A percentile compares a stretch with the other conserved stretches of the same genome.
Conservation (phyloP, 1,140 invertebrate species). For the Amphibalanus amphitrite region DNA sequence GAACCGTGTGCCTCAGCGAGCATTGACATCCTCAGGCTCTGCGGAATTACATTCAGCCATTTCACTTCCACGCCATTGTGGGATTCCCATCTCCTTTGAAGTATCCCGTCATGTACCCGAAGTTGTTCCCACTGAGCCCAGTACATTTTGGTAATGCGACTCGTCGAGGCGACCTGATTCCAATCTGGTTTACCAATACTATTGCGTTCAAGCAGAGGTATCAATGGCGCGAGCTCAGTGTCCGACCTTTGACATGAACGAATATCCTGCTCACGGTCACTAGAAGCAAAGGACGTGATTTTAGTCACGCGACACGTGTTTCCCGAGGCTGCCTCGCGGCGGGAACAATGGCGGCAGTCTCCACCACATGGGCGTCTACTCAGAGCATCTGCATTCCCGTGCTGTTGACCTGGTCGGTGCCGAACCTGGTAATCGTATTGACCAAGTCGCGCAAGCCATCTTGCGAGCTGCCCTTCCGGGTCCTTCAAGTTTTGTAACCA, state of each 20-base stretch:
- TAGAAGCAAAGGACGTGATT: not conserved
- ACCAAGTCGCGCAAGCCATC: conserved; percentile 12
- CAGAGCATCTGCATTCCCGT: not conserved
- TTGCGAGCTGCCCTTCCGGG: conserved; percentile 8
- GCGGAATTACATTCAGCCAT: not conserved
- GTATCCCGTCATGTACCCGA: not conserved
- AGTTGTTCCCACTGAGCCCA: conserved; percentile 13
- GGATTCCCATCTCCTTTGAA: not conserved
- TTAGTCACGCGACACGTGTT: not conserved
- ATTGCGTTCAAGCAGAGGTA: conserved; percentile 34
- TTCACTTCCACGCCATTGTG: too few relatives aligned
- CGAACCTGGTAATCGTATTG: conserved; percentile 11
- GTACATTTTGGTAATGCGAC: conserved; percentile 24
- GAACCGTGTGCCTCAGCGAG: not conserved
- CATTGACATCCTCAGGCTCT: not conserved
- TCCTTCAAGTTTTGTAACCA: conserved; percentile 11
- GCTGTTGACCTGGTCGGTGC: conserved; percentile 4
- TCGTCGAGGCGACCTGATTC: not conserved
- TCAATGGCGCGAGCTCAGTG: too few relatives aligned
- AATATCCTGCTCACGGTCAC: too few relatives aligned
- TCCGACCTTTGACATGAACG: too few relatives aligned
- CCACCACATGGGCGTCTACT: not conserved
- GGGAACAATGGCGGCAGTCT: too few relatives aligned
- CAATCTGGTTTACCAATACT: not conserved
- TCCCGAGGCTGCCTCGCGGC: too few relatives aligned